Conservation (phyloP, 2,797 vertebrate genomes). For the Arnoldichthys spilopterus region DNA sequence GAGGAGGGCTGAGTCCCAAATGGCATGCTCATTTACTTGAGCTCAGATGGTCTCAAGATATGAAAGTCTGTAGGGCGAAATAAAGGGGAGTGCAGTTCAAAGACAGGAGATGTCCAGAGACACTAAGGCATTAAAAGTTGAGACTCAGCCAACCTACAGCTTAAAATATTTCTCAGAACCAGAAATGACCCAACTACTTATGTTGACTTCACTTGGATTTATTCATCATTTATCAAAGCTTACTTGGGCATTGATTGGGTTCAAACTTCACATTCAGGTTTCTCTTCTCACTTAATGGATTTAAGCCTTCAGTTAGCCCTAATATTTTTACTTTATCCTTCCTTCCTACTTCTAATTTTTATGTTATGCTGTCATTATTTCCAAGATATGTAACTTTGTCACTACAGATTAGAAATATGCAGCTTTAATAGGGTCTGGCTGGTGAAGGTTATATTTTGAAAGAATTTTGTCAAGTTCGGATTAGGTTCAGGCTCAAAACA, state of each 20-base stretch:
- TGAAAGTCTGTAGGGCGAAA: conserved; percentile 38
- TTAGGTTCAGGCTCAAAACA: not conserved
- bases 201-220: not conserved
- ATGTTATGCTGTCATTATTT: not conserved
- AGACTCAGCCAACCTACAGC: not conserved
- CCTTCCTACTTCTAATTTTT: not conserved
- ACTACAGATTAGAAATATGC: not conserved
- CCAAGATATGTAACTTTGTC: not conserved
- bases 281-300: not conserved
- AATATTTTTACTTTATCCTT: not conserved
- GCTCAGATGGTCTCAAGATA: conserved; percentile 40
- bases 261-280: not conserved
- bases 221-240: not conserved
- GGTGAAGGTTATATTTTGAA: not conserved
- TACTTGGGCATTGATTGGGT: not conserved
- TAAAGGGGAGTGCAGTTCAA: conserved; percentile 37
- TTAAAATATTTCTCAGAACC: not conserved
- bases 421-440: not conserved
- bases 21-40: conserved; percentile 40
- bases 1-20: conserved; percentile 53
- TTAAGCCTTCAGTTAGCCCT: not conserved
- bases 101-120: conserved; percentile 34
- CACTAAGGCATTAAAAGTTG: conserved; percentile 10
- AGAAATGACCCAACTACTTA: not conserved
- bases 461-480: not conserved